Evolutionary conservation across 2,888 invertebrate genomes (phyloP).

Genomic region (Cerastis leucographa): DNA sequence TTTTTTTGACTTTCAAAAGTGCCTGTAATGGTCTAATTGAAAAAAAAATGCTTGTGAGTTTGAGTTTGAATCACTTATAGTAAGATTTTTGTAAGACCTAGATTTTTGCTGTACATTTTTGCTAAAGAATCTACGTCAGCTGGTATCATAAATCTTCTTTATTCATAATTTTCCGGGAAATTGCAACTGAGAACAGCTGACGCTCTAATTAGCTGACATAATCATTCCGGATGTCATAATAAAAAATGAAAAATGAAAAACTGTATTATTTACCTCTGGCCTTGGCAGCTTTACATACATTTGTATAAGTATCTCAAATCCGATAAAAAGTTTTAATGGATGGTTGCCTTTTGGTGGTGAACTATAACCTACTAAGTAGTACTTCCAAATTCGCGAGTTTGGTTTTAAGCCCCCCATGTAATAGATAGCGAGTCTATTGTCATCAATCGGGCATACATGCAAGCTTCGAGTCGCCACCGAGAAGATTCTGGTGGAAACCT

Average conservation of each 20-base stretch:
- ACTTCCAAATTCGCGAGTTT: neutral
- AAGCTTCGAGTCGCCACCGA: neutral
- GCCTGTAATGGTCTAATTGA: no score
- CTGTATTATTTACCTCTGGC: neutral
- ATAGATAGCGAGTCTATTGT: no score
- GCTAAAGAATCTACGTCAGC: neutral
- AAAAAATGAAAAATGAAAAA: no score
- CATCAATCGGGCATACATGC: neutral
- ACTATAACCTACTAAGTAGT: neutral
- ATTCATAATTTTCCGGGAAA: conserved; percentile 21
- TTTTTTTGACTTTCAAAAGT: no score
- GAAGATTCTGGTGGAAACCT: neutral
- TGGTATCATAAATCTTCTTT: conserved; percentile 32
- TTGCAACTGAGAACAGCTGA: neutral
- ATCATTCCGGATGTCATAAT: conserved; percentile 17
- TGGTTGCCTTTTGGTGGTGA: neutral
- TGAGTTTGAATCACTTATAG: no score
- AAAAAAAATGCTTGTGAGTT: no score
- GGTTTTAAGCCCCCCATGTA: neutral
- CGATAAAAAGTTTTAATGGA: neutral
- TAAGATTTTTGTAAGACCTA: neutral
- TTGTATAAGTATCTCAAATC: neutral
- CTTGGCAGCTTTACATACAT: neutral
- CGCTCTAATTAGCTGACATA: conserved; percentile 23
- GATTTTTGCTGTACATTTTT: neutral